Base-by-base conservation (phyloP, 2,888 invertebrate genomes). In the Eupithecia pulchellata region DNA sequence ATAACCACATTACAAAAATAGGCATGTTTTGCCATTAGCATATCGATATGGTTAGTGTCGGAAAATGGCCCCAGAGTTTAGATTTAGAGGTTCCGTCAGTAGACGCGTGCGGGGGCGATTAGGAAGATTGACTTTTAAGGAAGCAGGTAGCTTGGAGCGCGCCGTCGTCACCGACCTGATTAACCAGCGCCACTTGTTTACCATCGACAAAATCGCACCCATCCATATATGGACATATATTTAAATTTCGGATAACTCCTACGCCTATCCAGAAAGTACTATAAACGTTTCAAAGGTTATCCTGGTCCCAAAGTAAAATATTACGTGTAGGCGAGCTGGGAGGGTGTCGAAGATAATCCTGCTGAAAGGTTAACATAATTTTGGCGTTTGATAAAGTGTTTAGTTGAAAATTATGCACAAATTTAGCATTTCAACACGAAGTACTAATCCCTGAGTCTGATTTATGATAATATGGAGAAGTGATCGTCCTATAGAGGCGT, bases 41-140 rank as follows among this genome's bases (percentile, higher is more conserved):
- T 89, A 86, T 83, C 74, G 76, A 82, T 88, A 84, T 86, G 85
- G 87, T 80, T 80, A 78, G 78, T 78, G 79, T 85, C 79, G 85
- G 86, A 85, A 88, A 90, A 89, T 86, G 81, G 80, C 62, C 80
- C 78, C 79, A 76, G 77, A 79, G 76, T 79, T 82, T 81, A 83
- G 81, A 84, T 79, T 82, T 81, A 83, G 81, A 84, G 81, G 86
- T 88, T 89, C 86, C 85, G 87, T 85, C 85, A 85, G 84, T 79
- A 81, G 81, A 71, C 77, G 74, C 62, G 74, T 82, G 93, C 89
- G 93, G 93, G 93, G 93, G 94, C 93, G 93, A 91, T 82, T 91
- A 91, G 92, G 92, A 91, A 91, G 90, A 88, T 86, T 80, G 83
- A 84, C 93, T 84, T 92, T 91, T 91, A 93, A 83, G 93, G 93